phyloP scores from a whole-genome alignment of 2,797 vertebrate species.

The Anisognathus igniventris region DNA sequence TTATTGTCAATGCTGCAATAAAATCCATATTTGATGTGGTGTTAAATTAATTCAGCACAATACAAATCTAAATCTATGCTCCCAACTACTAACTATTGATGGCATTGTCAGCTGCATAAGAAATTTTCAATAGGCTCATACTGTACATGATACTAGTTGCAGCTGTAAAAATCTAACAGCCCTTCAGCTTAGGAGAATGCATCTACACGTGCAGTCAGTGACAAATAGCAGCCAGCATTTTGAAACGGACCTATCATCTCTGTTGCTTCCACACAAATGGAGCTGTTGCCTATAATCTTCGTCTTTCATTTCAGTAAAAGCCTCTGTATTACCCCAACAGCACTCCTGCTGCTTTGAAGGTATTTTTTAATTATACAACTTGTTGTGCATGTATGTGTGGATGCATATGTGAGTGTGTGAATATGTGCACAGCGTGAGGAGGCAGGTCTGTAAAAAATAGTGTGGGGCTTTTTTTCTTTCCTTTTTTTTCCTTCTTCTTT shows the following conservation, averaged over 20 bases:
- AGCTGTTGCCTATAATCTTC: constrained; percentile 67
- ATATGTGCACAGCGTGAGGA: neutral
- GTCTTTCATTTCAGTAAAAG: constrained; percentile 69
- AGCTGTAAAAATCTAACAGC: constrained; percentile 46
- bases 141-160: constrained; percentile 32
- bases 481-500: neutral
- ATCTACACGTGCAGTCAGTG: constrained; percentile 67
- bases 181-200: constrained; percentile 51
- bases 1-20: constrained; percentile 77
- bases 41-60: constrained; percentile 77
- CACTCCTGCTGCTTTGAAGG: constrained; percentile 56
- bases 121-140: constrained; percentile 39
- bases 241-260: constrained; percentile 69
- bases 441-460: constrained; percentile 15
- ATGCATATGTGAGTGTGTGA: neutral
- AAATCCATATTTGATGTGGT: constrained; percentile 80
- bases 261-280: constrained; percentile 62
- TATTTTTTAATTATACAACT: constrained; percentile 47
- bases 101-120: constrained; percentile 51
- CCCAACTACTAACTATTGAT: constrained; percentile 66
- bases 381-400: neutral
- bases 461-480: neutral
- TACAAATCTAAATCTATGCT: constrained; percentile 57
- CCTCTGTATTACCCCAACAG: constrained; percentile 52
- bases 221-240: constrained; percentile 64